Conservation (phyloP, 1,140 invertebrate genomes). For the Drosophila murphyi region DNA sequence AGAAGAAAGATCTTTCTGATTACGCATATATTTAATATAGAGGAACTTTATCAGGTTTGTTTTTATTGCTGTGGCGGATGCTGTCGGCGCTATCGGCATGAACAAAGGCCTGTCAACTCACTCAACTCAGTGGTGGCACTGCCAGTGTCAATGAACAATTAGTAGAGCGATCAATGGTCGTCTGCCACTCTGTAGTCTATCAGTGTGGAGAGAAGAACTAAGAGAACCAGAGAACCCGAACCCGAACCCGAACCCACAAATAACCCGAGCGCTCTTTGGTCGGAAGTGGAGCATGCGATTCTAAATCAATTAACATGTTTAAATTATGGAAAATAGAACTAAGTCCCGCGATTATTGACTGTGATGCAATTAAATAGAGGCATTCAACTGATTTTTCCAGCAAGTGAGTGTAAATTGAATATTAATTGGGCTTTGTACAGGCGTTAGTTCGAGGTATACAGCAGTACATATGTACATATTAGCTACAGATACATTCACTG, state of each 20-base stretch:
- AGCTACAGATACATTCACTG: constrained; percentile 10
- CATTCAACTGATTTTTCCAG: constrained; percentile 29
- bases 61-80: constrained; percentile 29
- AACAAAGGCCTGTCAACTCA: constrained; percentile 62
- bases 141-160: constrained; percentile 73
- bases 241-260: background rate
- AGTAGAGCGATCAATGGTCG: constrained; percentile 80
- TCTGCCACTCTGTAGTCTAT: constrained; percentile 12
- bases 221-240: background rate
- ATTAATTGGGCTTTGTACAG: constrained; percentile 70
- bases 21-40: constrained; percentile 32
- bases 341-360: constrained; percentile 59
- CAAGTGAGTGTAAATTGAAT: constrained; percentile 38
- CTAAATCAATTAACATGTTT: constrained; percentile 79
- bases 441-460: constrained; percentile 30
- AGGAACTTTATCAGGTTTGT: constrained; percentile 49
- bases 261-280: constrained; percentile 22
- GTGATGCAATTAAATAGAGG: constrained; percentile 29
- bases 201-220: background rate
- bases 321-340: constrained; percentile 69
- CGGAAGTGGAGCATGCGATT: constrained; percentile 77
- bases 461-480: too few species aligned
- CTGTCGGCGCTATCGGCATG: constrained; percentile 63
- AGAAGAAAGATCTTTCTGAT: constrained; percentile 1
- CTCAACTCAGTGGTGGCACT: constrained; percentile 24